A percentile compares a stretch with the other conserved stretches of the same genome.
Evolutionary conservation across 37 sponge, comb jelly and placozoan genomes (phyloP).

Genomic region (Aphrocallistes beatrix): DNA sequence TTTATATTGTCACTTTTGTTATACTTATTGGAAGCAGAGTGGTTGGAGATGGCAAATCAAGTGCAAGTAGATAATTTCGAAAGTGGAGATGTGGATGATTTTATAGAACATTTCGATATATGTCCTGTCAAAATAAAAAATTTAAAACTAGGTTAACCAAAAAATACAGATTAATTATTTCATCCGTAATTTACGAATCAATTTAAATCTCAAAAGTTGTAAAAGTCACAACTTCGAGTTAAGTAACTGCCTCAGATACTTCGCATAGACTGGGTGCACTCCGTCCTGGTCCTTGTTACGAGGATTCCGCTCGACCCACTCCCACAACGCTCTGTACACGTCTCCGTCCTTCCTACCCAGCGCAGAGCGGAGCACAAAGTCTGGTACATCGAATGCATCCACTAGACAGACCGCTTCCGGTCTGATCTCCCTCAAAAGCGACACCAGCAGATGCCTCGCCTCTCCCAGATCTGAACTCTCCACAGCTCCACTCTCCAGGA

Average conservation of each 20-base stretch:
- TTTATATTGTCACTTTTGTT: too few species aligned
- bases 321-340: slow-evolving; percentile 67
- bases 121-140: too few species aligned
- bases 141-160: too few species aligned
- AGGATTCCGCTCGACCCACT: slow-evolving; percentile 47
- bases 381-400: slow-evolving; percentile 82
- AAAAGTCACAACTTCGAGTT: not conserved
- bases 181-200: too few species aligned
- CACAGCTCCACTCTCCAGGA: slow-evolving; percentile 4
- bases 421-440: slow-evolving; percentile 21
- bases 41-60: too few species aligned
- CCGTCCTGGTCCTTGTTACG: not conserved
- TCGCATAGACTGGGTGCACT: not conserved
- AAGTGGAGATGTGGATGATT: too few species aligned
- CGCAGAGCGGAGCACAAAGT: slow-evolving; percentile 56
- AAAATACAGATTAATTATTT: too few species aligned
- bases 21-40: too few species aligned
- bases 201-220: too few species aligned
- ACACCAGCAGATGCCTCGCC: not conserved
- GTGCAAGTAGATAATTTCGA: too few species aligned
- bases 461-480: not conserved
- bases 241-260: not conserved
- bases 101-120: too few species aligned
- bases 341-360: slow-evolving; percentile 88
- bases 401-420: slow-evolving; percentile 76